Base-by-base conservation (phyloP, 1,140 invertebrate species). In the Hestina assimilis region DNA sequence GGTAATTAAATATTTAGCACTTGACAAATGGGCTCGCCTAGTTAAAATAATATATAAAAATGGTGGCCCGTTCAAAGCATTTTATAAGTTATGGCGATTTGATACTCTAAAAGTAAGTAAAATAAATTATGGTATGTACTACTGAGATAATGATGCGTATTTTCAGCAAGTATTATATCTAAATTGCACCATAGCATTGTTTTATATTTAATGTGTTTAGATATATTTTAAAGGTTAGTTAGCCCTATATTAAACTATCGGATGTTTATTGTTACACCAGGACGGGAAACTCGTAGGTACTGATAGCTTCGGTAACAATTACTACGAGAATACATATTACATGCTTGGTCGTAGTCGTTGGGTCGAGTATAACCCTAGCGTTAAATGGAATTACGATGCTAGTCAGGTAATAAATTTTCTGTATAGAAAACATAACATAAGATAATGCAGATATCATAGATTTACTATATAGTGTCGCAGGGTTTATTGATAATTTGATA, bases 281-380 rank as follows among this genome's bases (percentile, higher is more conserved):
- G 69, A 78, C 20, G 83, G 83, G 1, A 61, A 38, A 20, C 47
- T 63, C 0, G 54, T 77, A 28, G 83, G 83, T 4, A 57, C 17
- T 3, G 83, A 86, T 14, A 41, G 31, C 29, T 72, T 69, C 12
- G 78, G 78, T 11, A 86, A 86, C 55, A 75, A 72, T 17, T 86
- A 84, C 41, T 86, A 71, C 20, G 78, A 79, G 48, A 86, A 76
- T 40, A 35, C 51, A 1, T 68, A 79, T 24, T 86, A 84, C 31
- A 74, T 84, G 66, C 52, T 84, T 0, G 64, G 69, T 1, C 69
- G 80, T 1, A 75, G 64, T 21, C 80, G 80, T n/a, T 86, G 80
- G 83, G 80, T 86, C 0, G 75, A 79, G 29, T 79, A 59, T 35
- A 72, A 63, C 15, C 55, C 66, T 1, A 24, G 28, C 1, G 68